These are phyloP conservation scores for Nasonia giraulti DNA, from an alignment of 1,140 invertebrate species.

Conservation along the genomic window DNA sequence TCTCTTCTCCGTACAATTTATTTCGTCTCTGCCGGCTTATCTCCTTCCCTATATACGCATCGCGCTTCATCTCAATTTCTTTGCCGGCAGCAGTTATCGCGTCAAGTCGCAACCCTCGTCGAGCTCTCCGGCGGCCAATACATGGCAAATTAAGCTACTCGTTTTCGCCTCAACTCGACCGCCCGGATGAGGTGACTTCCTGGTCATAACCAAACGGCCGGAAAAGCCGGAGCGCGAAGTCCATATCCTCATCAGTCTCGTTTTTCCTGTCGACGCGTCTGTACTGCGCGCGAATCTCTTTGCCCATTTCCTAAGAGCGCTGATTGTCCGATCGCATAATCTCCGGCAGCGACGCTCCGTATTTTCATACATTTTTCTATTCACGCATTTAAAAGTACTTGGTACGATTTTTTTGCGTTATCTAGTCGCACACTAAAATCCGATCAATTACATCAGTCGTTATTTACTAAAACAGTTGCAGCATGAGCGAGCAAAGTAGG, in stretches of 20 bases:
- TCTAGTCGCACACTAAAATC: no score
- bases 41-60: background rate
- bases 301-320: conserved; percentile 26
- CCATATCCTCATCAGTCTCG: background rate
- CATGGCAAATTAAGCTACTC: conserved; percentile 40
- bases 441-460: no score
- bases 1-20: background rate
- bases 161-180: conserved; percentile 34
- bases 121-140: background rate
- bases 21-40: background rate
- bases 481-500: no score
- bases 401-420: no score
- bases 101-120: background rate
- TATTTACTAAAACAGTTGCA: no score
- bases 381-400: no score
- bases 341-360: background rate
- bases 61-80: background rate
- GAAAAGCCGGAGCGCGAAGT: background rate
- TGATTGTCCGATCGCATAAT: conserved; percentile 21
- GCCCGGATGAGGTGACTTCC: conserved; percentile 32
- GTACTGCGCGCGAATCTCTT: background rate
- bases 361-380: conserved; percentile 9
- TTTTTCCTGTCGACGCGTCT: background rate
- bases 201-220: conserved; percentile 11
- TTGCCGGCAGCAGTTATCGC: background rate